Percentiles rank a stretch among this genome's conserved stretches.
These are phyloP conservation scores for Drosophila yakuba DNA, from an alignment of 1,140 invertebrate species.

Conservation along the genomic window DNA sequence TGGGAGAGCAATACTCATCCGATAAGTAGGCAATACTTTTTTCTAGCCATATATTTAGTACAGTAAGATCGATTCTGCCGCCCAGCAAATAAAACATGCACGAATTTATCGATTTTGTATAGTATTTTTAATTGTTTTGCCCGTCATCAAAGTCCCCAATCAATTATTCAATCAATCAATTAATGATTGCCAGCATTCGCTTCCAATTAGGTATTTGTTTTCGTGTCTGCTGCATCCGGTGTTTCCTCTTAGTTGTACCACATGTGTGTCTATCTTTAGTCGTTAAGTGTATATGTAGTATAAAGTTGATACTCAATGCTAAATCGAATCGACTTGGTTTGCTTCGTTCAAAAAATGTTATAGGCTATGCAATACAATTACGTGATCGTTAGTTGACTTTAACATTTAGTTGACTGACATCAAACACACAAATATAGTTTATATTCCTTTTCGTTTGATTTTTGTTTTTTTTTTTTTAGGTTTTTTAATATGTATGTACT, in stretches of 20 bases:
- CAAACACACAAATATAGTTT: conserved; percentile 71
- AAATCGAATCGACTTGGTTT: conserved; percentile 52
- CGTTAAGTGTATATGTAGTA: conserved; percentile 34
- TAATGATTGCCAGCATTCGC: conserved; percentile 13
- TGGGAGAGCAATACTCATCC: not conserved
- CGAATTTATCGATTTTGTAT: conserved; percentile 52
- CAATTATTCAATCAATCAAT: conserved; percentile 43
- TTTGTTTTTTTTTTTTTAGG: not conserved
- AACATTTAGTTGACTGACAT: conserved; percentile 78
- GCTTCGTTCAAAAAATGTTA: conserved; percentile 55
- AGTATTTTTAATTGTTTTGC: conserved; percentile 73
- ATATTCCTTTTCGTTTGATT: conserved; percentile 19
- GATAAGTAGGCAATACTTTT: conserved; percentile 2
- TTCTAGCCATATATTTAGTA: too few species aligned
- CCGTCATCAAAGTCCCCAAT: conserved; percentile 48
- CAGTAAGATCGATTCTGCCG: too few species aligned
- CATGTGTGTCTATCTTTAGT: conserved; percentile 18
- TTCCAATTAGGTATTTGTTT: conserved; percentile 2
- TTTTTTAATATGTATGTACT: conserved; percentile 43
- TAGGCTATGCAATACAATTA: conserved; percentile 57
- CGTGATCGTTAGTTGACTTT: conserved; percentile 55
- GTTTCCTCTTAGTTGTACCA: conserved; percentile 15
- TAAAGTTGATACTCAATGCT: conserved; percentile 60
- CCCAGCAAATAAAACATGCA: not conserved
- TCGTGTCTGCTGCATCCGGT: conserved; percentile 4